Conservation (phyloP, 2,797 vertebrate genomes). For the Setipinna tenuifilis region DNA sequence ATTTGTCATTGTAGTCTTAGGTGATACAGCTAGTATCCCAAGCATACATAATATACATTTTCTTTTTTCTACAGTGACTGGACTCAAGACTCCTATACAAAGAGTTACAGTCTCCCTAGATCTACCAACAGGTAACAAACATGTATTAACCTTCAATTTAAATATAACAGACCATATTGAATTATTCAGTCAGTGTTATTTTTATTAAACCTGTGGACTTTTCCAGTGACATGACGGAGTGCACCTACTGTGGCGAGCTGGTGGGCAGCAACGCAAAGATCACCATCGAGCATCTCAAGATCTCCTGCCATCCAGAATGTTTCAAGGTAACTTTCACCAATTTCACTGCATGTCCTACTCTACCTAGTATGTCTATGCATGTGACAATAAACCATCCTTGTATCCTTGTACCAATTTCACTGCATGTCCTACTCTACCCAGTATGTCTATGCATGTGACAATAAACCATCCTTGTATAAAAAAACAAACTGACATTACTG, state of each 20-base stretch:
- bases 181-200: background rate
- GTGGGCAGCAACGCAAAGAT: conserved; percentile 90
- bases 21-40: too few relatives aligned
- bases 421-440: too few relatives aligned
- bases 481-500: background rate
- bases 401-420: too few relatives aligned
- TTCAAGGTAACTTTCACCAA: conserved; percentile 89
- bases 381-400: too few relatives aligned
- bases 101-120: conserved; percentile 71
- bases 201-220: background rate
- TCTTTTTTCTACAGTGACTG: conserved; percentile 48
- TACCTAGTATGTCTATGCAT: too few relatives aligned
- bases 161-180: background rate
- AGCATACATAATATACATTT: background rate
- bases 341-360: too few relatives aligned
- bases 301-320: conserved; percentile 90
- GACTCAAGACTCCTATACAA: conserved; percentile 59
- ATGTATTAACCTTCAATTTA: background rate
- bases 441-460: too few relatives aligned
- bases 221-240: conserved; percentile 59
- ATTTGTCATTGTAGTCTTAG: too few relatives aligned
- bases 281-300: conserved; percentile 89
- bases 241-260: conserved; percentile 84
- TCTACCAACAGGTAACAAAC: conserved; percentile 59
- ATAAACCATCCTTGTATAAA: too few relatives aligned